phyloP scores from a whole-genome alignment of 2,888 invertebrate genomes.

The Dicyrtomina minuta region DNA sequence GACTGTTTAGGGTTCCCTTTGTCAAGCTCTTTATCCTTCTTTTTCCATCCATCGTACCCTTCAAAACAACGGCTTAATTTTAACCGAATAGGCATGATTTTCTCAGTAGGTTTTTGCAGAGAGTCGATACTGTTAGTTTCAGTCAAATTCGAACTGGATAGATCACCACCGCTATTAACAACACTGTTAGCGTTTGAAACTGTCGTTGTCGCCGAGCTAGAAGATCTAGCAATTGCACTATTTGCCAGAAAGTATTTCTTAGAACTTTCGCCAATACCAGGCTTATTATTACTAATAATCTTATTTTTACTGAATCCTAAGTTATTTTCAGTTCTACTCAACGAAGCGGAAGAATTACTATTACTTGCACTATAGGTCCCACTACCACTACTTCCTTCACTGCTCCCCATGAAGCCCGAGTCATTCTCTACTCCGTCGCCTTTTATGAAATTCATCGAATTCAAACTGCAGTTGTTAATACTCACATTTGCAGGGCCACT shows the following conservation, averaged over 20 bases:
- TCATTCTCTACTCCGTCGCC: slow-evolving; percentile 41
- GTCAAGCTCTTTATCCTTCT: slow-evolving; percentile 41
- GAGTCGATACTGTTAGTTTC: slow-evolving; percentile 10
- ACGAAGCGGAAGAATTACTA: background rate
- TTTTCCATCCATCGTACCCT: slow-evolving; percentile 64
- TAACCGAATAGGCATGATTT: slow-evolving; percentile 72
- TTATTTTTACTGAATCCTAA: background rate
- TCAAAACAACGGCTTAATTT: slow-evolving; percentile 75
- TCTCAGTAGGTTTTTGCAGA: slow-evolving; percentile 28
- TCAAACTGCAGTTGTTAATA: background rate
- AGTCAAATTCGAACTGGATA: background rate
- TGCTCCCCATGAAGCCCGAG: slow-evolving; percentile 52
- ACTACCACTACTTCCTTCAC: slow-evolving; percentile 45
- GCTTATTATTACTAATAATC: background rate
- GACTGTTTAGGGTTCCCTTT: slow-evolving; percentile 47
- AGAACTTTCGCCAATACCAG: background rate
- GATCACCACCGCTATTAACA: background rate
- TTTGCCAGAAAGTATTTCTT: no score
- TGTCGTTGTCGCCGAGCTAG: no score
- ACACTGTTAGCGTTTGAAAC: no score
- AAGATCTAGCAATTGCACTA: no score
- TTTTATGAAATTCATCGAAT: background rate
- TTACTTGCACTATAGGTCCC: background rate
- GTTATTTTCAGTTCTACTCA: slow-evolving; percentile 4
- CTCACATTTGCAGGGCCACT: background rate